These are phyloP conservation scores for Hydriomena furcata DNA, from an alignment of 2,888 invertebrate genomes.

Conservation along the genomic window DNA sequence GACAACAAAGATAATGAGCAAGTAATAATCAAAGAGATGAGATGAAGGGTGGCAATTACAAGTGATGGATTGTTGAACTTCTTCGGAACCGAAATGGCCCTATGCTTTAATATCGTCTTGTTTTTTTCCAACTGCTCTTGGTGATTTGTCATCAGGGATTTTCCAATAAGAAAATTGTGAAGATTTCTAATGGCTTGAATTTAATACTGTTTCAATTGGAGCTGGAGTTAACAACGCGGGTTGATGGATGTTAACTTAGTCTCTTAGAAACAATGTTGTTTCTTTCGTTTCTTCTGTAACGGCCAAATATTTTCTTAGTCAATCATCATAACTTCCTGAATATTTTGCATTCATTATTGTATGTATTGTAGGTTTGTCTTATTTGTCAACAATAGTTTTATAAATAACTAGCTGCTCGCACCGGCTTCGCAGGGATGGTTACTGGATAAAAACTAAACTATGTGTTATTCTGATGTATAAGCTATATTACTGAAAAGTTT, in stretches of 20 bases:
- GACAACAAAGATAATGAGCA: constrained; percentile 37
- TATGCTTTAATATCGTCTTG: constrained; percentile 68
- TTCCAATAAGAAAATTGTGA: constrained; percentile 30
- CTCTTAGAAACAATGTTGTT: background rate
- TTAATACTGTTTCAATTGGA: constrained; percentile 26
- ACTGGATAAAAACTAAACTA: no score
- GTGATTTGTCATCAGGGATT: constrained; percentile 61
- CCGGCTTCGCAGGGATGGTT: no score
- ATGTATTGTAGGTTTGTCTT: no score
- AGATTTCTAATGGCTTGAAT: constrained; percentile 26
- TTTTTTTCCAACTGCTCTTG: constrained; percentile 59
- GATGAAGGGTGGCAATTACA: constrained; percentile 69
- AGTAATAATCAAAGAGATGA: constrained; percentile 67
- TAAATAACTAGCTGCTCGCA: no score
- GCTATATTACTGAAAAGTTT: no score
- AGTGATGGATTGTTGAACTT: constrained; percentile 74
- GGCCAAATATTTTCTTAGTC: no score
- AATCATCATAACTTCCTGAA: no score
- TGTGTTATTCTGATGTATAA: no score
- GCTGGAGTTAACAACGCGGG: constrained; percentile 7
- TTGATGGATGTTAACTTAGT: constrained; percentile 1
- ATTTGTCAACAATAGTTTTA: no score
- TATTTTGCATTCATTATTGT: no score
- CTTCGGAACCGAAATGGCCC: constrained; percentile 60
- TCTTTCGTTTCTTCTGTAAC: background rate